Evolutionary conservation across 2,797 vertebrate genomes (phyloP).

Genomic region (Aselliscus stoliczkanus): DNA sequence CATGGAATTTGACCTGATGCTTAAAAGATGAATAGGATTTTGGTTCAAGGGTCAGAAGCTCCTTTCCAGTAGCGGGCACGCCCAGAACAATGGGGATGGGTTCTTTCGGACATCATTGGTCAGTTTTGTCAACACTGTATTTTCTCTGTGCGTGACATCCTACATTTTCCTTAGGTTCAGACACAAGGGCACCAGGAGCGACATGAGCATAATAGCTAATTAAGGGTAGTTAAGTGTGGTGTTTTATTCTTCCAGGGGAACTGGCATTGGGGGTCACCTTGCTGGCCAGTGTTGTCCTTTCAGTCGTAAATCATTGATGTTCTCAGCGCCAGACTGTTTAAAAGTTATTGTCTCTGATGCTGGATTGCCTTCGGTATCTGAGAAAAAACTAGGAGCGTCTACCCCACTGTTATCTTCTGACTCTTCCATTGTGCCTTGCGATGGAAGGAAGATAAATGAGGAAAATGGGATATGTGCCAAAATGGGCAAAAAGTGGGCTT

Average conservation of each 20-base stretch:
- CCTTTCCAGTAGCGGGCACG: not conserved
- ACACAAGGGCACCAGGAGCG: fast-evolving
- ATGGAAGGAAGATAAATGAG: not conserved
- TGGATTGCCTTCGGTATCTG: not conserved
- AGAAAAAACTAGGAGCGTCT: not conserved
- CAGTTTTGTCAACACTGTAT: not conserved
- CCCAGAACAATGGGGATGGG: no score
- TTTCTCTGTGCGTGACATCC: not conserved
- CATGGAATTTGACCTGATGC: not conserved
- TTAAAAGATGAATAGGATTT: not conserved
- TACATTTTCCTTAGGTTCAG: not conserved
- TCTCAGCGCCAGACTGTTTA: fast-evolving
- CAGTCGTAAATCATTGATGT: fast-evolving
- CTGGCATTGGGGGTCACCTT: no score
- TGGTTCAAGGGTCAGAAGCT: not conserved
- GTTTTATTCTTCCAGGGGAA: not conserved
- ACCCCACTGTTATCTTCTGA: fast-evolving
- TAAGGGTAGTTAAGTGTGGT: not conserved
- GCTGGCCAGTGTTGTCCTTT: not conserved
- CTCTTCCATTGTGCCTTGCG: not conserved
- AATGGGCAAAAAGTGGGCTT: not conserved
- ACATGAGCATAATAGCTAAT: not conserved
- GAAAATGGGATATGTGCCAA: fast-evolving
- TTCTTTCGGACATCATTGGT: not conserved
- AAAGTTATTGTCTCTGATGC: fast-evolving